Percentiles rank a stretch among this genome's conserved stretches.
Evolutionary conservation across 2,888 invertebrate genomes (phyloP).

Genomic region (Palloptera scutellata): DNA sequence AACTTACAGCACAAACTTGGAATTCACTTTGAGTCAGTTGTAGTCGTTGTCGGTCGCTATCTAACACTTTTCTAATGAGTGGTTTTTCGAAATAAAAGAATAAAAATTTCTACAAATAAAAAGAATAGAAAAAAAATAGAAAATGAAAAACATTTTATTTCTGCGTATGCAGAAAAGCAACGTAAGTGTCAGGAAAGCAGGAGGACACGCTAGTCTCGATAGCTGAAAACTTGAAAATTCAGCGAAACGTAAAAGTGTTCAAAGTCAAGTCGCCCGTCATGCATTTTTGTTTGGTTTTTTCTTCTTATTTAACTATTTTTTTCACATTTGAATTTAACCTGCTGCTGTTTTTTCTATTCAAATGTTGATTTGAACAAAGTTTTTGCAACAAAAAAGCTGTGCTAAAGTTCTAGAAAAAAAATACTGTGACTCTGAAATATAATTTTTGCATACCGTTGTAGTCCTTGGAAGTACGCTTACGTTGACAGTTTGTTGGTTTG

Average conservation of each 20-base stretch:
- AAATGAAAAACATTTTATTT: too few species aligned
- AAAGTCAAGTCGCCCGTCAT: conserved; percentile 49
- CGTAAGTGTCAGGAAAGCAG: neutral
- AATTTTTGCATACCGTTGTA: too few species aligned
- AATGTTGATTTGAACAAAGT: conserved; percentile 42
- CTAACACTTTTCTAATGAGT: conserved; percentile 35
- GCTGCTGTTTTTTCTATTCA: conserved; percentile 32
- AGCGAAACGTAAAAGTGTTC: conserved; percentile 61
- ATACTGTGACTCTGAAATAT: too few species aligned
- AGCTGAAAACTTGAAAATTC: conserved; percentile 45
- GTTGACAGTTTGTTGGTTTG: too few species aligned
- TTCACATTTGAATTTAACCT: neutral
- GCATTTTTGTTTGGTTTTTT: conserved; percentile 31
- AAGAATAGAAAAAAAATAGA: neutral
- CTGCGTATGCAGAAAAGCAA: conserved; percentile 2
- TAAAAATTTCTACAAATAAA: neutral
- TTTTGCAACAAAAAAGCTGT: conserved; percentile 6
- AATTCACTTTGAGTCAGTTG: too few species aligned
- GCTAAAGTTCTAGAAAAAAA: too few species aligned
- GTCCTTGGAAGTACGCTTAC: too few species aligned
- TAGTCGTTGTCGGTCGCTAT: too few species aligned
- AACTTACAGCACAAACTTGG: conserved; percentile 22
- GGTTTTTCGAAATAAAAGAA: conserved; percentile 22
- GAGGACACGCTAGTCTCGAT: neutral
- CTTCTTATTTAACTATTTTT: neutral